phyloP scores from a whole-genome alignment of 2,113 vertebrate species.

The Sakesphorus luctuosus region DNA sequence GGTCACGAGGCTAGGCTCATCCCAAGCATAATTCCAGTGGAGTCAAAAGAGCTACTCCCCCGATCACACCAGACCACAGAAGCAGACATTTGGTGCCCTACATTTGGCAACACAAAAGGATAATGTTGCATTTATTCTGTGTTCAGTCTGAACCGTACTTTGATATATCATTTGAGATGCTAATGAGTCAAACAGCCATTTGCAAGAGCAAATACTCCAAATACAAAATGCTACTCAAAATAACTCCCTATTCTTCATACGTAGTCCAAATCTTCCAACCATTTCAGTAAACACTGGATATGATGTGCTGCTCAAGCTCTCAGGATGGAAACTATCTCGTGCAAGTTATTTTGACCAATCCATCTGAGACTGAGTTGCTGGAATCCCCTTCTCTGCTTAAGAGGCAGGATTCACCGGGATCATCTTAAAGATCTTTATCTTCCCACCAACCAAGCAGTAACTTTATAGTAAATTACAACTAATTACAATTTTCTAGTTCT shows the following conservation, averaged over 20 bases:
- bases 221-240: background rate
- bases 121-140: background rate
- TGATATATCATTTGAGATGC: background rate
- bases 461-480: background rate
- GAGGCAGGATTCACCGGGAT: background rate
- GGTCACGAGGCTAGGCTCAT: slow-evolving; percentile 48
- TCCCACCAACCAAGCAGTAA: background rate
- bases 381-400: background rate
- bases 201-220: background rate
- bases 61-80: background rate
- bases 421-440: background rate
- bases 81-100: slow-evolving; percentile 63
- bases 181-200: background rate
- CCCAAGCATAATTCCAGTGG: slow-evolving; percentile 35
- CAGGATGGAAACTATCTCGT: background rate
- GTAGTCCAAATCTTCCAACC: background rate
- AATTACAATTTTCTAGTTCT: background rate
- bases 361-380: background rate
- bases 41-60: slow-evolving; percentile 18
- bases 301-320: background rate
- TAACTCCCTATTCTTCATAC: background rate
- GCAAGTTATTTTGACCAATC: background rate
- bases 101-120: slow-evolving; percentile 45
- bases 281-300: background rate
- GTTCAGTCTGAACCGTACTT: background rate